These are phyloP conservation scores for Chionodraco myersi DNA, from an alignment of 2,113 vertebrate genomes.

Conservation along the genomic window DNA sequence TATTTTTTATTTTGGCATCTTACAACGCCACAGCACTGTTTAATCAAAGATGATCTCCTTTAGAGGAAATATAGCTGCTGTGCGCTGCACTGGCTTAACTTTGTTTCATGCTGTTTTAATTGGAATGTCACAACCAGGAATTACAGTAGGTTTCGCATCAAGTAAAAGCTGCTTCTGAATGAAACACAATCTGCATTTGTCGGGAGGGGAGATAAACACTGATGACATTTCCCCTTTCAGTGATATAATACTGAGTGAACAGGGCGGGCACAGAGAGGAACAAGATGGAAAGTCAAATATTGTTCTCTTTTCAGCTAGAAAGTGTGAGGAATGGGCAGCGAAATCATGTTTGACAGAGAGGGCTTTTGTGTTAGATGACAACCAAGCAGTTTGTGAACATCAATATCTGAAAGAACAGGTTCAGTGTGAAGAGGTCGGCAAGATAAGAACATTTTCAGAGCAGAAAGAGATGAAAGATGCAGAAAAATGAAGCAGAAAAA, in stretches of 20 bases:
- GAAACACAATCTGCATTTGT: slow-evolving; percentile 24
- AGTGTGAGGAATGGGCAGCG: background rate
- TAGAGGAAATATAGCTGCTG: background rate
- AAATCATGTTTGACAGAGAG: slow-evolving; percentile 3
- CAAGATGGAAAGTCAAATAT: background rate
- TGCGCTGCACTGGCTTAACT: background rate
- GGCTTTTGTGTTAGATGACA: slow-evolving; percentile 17
- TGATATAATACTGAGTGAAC: background rate
- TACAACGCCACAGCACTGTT: background rate
- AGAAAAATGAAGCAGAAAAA: background rate
- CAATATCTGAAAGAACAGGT: background rate
- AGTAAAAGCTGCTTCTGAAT: slow-evolving; percentile 20
- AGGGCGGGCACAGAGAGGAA: background rate
- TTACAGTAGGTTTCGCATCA: slow-evolving; percentile 26
- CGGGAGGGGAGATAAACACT: slow-evolving; percentile 6
- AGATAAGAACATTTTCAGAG: background rate
- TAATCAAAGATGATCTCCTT: slow-evolving; percentile 35
- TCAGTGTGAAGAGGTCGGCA: background rate
- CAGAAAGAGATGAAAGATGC: background rate
- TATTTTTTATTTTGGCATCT: slow-evolving; percentile 11
- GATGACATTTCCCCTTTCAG: background rate
- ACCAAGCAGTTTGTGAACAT: background rate
- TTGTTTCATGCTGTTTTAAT: slow-evolving; percentile 28
- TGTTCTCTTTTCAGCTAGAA: background rate
- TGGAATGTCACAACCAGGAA: slow-evolving; percentile 52